Evolutionary conservation across 2,797 vertebrate genomes (phyloP).

Genomic region (Argyrosomus regius): DNA sequence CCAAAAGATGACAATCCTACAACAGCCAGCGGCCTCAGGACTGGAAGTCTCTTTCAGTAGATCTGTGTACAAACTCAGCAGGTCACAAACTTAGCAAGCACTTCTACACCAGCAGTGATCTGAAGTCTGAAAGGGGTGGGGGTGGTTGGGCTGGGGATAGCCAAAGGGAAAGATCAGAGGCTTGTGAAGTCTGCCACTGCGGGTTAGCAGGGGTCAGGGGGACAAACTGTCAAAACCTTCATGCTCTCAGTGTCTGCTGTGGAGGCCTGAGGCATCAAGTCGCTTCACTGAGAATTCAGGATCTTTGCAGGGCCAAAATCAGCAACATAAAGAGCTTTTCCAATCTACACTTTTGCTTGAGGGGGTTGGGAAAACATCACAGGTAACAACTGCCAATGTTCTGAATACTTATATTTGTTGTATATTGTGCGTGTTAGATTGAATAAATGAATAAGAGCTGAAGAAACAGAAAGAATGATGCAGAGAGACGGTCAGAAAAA

Average conservation of each 20-base stretch:
- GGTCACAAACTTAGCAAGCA: slow-evolving; percentile 29
- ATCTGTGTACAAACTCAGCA: slow-evolving; percentile 23
- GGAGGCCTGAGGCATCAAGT: slow-evolving; percentile 23
- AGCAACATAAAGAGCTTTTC: slow-evolving; percentile 8
- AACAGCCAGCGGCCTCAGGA: slow-evolving; percentile 15
- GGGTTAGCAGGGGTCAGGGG: slow-evolving; percentile 60
- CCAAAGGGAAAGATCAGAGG: slow-evolving; percentile 41
- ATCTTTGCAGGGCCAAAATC: slow-evolving; percentile 7
- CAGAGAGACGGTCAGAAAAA: not conserved
- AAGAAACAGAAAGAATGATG: not conserved
- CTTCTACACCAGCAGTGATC: slow-evolving; percentile 35
- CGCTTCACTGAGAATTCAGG: slow-evolving; percentile 2
- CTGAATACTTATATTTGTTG: not conserved
- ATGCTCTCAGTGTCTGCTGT: slow-evolving; percentile 31
- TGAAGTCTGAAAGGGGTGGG: slow-evolving; percentile 35
- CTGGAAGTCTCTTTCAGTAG: not conserved
- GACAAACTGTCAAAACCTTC: slow-evolving; percentile 58
- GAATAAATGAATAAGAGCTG: not conserved
- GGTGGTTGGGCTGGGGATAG: not conserved
- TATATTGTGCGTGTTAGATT: not conserved
- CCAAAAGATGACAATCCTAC: slow-evolving; percentile 10
- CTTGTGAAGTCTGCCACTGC: slow-evolving; percentile 54
- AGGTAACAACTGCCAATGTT: not conserved
- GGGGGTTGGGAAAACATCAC: not conserved
- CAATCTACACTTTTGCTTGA: not conserved